phyloP scores from a whole-genome alignment of 2,113 vertebrate genomes.

The Calyptomena viridis region DNA sequence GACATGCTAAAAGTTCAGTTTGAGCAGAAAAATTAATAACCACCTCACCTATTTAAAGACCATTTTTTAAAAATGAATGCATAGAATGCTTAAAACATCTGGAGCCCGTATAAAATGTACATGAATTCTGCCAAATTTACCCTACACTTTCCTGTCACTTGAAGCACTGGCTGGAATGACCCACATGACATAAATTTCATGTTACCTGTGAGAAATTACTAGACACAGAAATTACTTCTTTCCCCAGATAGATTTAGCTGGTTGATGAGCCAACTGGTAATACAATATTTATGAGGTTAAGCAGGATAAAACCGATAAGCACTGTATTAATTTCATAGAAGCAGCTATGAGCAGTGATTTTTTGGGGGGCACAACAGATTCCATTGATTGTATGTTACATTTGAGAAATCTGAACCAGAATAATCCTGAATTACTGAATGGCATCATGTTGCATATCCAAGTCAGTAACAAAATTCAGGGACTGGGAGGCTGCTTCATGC shows the following conservation, averaged over 20 bases:
- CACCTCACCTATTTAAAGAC: neutral
- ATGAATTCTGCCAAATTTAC: constrained; percentile 31
- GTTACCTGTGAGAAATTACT: neutral
- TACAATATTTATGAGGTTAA: neutral
- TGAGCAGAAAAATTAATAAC: neutral
- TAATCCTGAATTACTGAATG: neutral
- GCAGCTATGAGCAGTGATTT: neutral
- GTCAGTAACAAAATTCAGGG: neutral
- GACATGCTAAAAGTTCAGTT: neutral
- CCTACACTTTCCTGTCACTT: neutral
- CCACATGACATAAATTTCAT: neutral
- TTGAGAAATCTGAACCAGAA: neutral
- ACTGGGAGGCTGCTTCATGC: neutral
- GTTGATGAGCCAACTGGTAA: neutral
- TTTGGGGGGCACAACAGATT: neutral
- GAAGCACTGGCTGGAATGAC: neutral
- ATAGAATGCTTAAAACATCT: constrained; percentile 29
- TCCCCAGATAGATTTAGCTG: neutral
- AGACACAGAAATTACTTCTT: neutral
- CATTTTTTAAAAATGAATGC: neutral
- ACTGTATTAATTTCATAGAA: neutral
- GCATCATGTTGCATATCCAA: neutral
- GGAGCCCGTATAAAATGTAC: neutral
- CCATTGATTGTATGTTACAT: neutral
- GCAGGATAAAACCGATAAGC: neutral